Percentiles rank a stretch among this genome's conserved stretches.
Conservation (phyloP, 2,888 invertebrate species). For the Tholera decimalis region DNA sequence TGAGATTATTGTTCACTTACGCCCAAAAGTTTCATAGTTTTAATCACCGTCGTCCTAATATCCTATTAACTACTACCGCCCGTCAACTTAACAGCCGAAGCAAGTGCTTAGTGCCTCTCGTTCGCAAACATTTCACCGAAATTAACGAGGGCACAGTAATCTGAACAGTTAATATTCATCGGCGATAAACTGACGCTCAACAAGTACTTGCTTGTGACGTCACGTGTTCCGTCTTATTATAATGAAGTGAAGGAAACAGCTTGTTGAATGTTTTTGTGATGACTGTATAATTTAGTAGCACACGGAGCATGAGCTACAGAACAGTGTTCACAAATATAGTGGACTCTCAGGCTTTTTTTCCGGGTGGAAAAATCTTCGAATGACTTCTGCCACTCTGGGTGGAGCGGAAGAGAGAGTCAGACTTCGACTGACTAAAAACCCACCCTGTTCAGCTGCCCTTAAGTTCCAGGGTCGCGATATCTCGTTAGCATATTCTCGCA, state of each 20-base stretch:
- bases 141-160: slow-evolving; percentile 18
- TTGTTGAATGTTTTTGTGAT: slow-evolving; percentile 14
- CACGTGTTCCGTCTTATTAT: slow-evolving; percentile 4
- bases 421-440: too few species aligned
- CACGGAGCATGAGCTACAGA: too few species aligned
- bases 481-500: too few species aligned
- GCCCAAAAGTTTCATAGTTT: background rate
- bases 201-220: slow-evolving; percentile 34
- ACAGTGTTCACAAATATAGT: too few species aligned
- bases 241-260: slow-evolving; percentile 3
- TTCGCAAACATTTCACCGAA: slow-evolving; percentile 4
- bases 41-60: background rate
- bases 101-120: background rate
- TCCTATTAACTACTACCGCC: background rate
- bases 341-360: too few species aligned
- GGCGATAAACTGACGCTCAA: slow-evolving; percentile 28
- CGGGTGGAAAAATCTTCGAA: too few species aligned
- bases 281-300: background rate
- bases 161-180: slow-evolving; percentile 10
- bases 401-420: too few species aligned
- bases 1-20: background rate
- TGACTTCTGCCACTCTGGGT: too few species aligned
- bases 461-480: too few species aligned
- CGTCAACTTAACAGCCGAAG: background rate
- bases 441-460: too few species aligned